These are phyloP conservation scores for Crioceris asparagi DNA, from an alignment of 2,888 invertebrate genomes.

Conservation along the genomic window DNA sequence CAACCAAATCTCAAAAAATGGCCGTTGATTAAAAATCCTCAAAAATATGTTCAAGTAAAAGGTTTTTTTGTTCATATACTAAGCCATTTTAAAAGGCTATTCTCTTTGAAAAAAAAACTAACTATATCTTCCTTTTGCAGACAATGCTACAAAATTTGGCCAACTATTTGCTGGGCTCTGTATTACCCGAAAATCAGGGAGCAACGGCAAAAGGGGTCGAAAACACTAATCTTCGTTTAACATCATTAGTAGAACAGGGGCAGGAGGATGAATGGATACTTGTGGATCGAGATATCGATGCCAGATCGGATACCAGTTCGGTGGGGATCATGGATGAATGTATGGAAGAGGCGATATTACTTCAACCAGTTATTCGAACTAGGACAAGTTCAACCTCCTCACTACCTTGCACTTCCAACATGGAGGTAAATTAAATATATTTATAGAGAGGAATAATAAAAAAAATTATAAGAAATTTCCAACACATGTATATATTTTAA, in stretches of 20 bases:
- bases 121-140: conserved; percentile 26
- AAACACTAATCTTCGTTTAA: conserved; percentile 23
- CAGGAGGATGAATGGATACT: conserved; percentile 47
- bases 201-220: conserved; percentile 33
- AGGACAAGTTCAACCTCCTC: conserved; percentile 34
- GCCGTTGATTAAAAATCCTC: too few species aligned
- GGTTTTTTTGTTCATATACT: too few species aligned
- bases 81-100: too few species aligned
- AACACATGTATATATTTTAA: too few species aligned
- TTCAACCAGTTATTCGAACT: conserved; percentile 18
- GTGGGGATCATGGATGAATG: conserved; percentile 26
- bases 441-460: too few species aligned
- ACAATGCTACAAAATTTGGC: conserved; percentile 51
- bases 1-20: too few species aligned
- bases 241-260: neutral
- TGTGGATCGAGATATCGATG: conserved; percentile 38
- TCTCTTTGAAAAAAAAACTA: too few species aligned
- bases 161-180: conserved; percentile 40
- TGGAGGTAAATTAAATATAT: too few species aligned
- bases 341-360: conserved; percentile 16
- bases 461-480: too few species aligned
- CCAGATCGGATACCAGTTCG: conserved; percentile 30
- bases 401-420: conserved; percentile 30
- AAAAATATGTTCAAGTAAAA: too few species aligned
- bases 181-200: conserved; percentile 16